Conservation (phyloP, 2,888 invertebrate genomes). For the Stegana nigrithorax region DNA sequence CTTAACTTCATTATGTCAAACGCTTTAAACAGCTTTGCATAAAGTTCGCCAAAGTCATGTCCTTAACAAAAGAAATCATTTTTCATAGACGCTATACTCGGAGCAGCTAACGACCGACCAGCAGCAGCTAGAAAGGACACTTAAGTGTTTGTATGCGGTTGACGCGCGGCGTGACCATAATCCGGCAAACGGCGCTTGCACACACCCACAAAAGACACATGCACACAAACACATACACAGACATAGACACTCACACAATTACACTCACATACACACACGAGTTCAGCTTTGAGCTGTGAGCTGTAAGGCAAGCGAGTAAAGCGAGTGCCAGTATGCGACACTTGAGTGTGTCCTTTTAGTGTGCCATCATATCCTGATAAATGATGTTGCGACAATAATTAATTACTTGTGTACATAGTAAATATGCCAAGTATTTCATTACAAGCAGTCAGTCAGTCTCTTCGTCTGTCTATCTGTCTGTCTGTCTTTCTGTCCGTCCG, state of each 20-base stretch:
- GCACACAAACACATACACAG: constrained; percentile 31
- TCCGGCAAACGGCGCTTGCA: constrained; percentile 49
- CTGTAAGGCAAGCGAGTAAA: not conserved
- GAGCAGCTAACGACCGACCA: too few species aligned
- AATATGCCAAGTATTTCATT: constrained; percentile 15
- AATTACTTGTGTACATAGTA: constrained; percentile 36
- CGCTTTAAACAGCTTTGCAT: too few species aligned
- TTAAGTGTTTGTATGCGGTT: constrained; percentile 55
- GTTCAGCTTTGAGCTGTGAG: too few species aligned
- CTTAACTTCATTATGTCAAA: too few species aligned
- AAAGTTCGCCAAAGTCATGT: constrained; percentile 10
- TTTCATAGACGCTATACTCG: constrained; percentile 7
- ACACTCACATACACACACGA: not conserved
- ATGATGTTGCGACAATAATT: constrained; percentile 61
- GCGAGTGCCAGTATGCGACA: not conserved
- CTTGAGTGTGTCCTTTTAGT: constrained; percentile 44
- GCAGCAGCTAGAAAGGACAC: constrained; percentile 10
- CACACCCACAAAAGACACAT: constrained; percentile 35
- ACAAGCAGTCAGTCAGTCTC: not conserved
- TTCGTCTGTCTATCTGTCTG: too few species aligned
- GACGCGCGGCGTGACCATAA: constrained; percentile 52
- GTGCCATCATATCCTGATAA: constrained; percentile 49
- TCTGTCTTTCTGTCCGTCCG: too few species aligned
- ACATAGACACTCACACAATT: not conserved
- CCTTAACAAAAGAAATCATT: not conserved